Evolutionary conservation across 2,113 vertebrate species (phyloP), one percentile per base, ranked within the genome.

Genomic region (Butorides virescens): DNA sequence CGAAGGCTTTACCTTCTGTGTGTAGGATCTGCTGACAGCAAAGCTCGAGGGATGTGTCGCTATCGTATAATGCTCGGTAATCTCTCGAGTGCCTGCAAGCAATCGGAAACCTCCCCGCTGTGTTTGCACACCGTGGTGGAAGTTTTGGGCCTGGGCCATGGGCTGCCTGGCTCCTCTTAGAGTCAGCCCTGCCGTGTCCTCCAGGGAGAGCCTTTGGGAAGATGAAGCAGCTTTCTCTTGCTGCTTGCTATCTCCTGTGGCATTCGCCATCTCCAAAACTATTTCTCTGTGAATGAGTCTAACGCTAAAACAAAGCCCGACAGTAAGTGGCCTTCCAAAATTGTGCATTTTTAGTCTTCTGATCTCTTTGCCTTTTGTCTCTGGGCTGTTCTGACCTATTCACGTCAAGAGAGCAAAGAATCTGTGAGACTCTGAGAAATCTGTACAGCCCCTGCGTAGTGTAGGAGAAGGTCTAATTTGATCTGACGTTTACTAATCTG

Each of bases 401-500:
- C 88, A 30, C 67, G 49, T 96, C 95, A 85, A 37, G 87, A 91
- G 61, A 87, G 92, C 71, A 88, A 90, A 93, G 79, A 87, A 87
- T 83, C 87, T 86, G 71, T 44, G 90, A 93, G 66, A 59, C 46
- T 59, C 15, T 72, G 74, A 94, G 82, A 89, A 89, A 76, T 96
- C 90, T 90, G 59, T 87, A 63, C 73, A 59, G 83, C 27, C 75
- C 34, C 71, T 62, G 73, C 47, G 30, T 39, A 63, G 59, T 62
- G 20, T 72, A 29, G 72, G 89, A 67, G 71, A 76, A 73, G 59
- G 73, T 90, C 83, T 91, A 52, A 83, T 77, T 84, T 97, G 88
- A 96, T 87, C 37, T 97, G 96, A 92, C 59, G 0, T 72, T 94
- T 96, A 79, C 71, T 95, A 96, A 95, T 94, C 74, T 92, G 78